Evolutionary conservation across 2,888 invertebrate genomes (phyloP).

Genomic region (Lithophane ornitopus): DNA sequence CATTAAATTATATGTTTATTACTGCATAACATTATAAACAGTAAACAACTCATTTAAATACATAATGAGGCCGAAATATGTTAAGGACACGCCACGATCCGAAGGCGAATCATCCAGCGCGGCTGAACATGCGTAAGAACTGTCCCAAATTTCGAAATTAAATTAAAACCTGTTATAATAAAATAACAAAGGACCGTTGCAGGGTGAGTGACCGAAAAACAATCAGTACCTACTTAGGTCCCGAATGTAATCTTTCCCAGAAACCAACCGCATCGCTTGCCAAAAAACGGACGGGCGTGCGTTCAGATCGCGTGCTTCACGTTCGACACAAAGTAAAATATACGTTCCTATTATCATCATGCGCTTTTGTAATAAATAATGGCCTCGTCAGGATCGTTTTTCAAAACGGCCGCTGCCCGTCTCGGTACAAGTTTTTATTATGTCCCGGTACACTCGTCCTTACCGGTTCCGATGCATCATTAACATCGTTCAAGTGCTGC

Average conservation of each 20-base stretch:
- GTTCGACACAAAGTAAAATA: slow-evolving; percentile 79
- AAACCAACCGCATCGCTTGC: slow-evolving; percentile 85
- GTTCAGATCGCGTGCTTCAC: slow-evolving; percentile 75
- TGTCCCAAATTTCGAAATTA: slow-evolving; percentile 77
- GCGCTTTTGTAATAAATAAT: slow-evolving; percentile 85
- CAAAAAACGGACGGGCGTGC: slow-evolving; percentile 81
- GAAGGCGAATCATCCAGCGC: slow-evolving; percentile 51
- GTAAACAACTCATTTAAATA: slow-evolving; percentile 53
- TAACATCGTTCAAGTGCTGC: slow-evolving; percentile 77
- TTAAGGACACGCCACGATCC: slow-evolving; percentile 17
- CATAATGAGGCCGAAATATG: slow-evolving; percentile 27
- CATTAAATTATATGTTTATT: slow-evolving; percentile 57
- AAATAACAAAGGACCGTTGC: slow-evolving; percentile 77
- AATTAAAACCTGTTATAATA: slow-evolving; percentile 79
- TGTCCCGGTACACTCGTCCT: slow-evolving; percentile 69
- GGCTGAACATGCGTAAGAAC: slow-evolving; percentile 50
- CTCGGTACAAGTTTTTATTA: slow-evolving; percentile 80
- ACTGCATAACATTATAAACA: slow-evolving; percentile 36
- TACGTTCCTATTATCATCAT: slow-evolving; percentile 81
- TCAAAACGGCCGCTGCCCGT: slow-evolving; percentile 75
- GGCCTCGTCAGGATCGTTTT: slow-evolving; percentile 79
- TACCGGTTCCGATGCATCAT: slow-evolving; percentile 84
- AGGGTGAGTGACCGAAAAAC: slow-evolving; percentile 87
- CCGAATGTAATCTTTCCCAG: slow-evolving; percentile 87
- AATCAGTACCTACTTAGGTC: slow-evolving; percentile 88